Percentiles rank a stretch among this genome's conserved stretches.
Evolutionary conservation across 2,113 vertebrate genomes (phyloP).

Genomic region (Equus quagga): DNA sequence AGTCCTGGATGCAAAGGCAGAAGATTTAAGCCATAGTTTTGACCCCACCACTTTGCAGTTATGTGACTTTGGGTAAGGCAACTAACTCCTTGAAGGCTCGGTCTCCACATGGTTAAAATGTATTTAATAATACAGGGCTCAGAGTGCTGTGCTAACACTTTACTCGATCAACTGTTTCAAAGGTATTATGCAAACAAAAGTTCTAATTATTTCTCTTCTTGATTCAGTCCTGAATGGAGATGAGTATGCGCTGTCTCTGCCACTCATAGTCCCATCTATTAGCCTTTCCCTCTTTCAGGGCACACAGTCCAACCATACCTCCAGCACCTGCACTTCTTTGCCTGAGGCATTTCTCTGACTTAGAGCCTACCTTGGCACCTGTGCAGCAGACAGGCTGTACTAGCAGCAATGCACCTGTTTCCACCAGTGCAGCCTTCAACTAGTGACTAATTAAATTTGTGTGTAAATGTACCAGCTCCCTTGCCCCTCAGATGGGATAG

Average conservation of each 20-base stretch:
- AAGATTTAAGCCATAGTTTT: not conserved
- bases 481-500: not conserved
- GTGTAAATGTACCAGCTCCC: not conserved
- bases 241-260: rapidly evolving
- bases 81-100: not conserved
- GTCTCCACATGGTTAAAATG: not conserved
- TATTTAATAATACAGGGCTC: not conserved
- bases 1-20: not conserved
- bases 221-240: not conserved
- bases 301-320: rapidly evolving
- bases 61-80: not conserved
- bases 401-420: not conserved
- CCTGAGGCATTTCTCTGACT: not conserved
- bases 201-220: not conserved
- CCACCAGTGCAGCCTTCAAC: not conserved
- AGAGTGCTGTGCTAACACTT: not conserved
- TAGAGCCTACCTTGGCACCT: not conserved
- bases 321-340: not conserved
- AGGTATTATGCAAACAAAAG: not conserved
- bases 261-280: rapidly evolving
- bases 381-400: too few species aligned
- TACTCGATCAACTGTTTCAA: not conserved
- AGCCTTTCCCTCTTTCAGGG: not conserved
- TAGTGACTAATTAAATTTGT: not conserved
- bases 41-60: not conserved